Evolutionary conservation across 1,140 invertebrate species (phyloP).

Genomic region (Drosophila bipectinata): DNA sequence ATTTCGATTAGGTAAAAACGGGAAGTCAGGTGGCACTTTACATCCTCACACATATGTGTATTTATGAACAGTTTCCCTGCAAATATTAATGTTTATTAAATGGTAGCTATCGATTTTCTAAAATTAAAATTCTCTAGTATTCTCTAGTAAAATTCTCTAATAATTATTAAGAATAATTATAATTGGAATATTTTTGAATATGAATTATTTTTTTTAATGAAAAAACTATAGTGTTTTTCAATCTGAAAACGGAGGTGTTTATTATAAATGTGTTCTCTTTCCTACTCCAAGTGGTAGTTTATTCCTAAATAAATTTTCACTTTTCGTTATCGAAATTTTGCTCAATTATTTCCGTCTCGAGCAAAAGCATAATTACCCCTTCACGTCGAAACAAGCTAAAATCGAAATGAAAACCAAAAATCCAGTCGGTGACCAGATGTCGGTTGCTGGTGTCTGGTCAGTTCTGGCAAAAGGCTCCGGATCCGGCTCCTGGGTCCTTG

Average conservation of each 20-base stretch:
- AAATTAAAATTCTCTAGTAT: neutral
- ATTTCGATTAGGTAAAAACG: constrained; percentile 36
- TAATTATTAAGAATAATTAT: too few species aligned
- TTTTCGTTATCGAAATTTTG: neutral
- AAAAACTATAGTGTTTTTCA: too few species aligned
- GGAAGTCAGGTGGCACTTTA: neutral
- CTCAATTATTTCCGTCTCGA: neutral
- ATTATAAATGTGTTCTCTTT: too few species aligned
- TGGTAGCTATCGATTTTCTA: too few species aligned
- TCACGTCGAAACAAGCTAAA: neutral
- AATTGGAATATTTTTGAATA: neutral
- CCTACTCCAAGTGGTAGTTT: too few species aligned
- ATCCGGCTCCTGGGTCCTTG: constrained; percentile 25
- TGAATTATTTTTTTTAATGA: neutral
- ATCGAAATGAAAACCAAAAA: constrained; percentile 4
- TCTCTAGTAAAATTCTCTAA: too few species aligned
- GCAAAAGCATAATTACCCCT: constrained; percentile 18
- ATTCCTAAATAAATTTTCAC: neutral
- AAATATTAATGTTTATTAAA: neutral
- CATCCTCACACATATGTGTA: too few species aligned
- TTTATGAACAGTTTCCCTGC: neutral
- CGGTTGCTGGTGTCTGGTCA: neutral
- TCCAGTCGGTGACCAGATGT: constrained; percentile 35
- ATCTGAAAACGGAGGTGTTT: too few species aligned
- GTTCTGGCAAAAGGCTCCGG: neutral